Base-by-base conservation (phyloP, 2,113 vertebrate species). In the Empidonax traillii region DNA sequence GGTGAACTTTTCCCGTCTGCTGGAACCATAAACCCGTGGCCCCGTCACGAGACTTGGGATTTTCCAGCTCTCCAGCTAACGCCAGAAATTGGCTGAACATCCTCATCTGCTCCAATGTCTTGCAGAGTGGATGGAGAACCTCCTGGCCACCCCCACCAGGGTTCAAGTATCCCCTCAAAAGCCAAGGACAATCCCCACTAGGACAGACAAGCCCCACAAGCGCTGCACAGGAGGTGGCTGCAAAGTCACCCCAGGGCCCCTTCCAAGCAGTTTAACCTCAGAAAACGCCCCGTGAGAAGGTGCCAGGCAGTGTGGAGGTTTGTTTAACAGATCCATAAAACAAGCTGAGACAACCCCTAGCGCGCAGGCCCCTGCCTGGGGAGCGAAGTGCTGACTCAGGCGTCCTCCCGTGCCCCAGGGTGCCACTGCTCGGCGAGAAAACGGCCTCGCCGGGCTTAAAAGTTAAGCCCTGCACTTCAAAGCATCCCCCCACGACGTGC, bases 371-470 rank as follows among this genome's bases (percentile, higher is more conserved):
- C 43, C 43, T 5, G 59, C 59, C 84, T 12, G 41, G 56, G 68
- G 68, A 93, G 77, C 33, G 39, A 78, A 91, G 69, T 8, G 81
- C 89, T 95, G 93, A 93, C 85, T 93, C 91, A 89, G 84, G 69
- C 11, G 0, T 83, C 52, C 52, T 81, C 65, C 55, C 4, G 1
- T 4, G 46, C 74, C 91, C 58, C 33, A 28, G 75, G 76, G 88
- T 91, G 76, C 75, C 14, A 23, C 67, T 43, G 87, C 74, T 77
- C 3, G 1, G 7, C 0, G 1, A 74, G 49, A 62, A 88, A 80
- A 88, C 1, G 22, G 56, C 55, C 82, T 56, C 61, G 39, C 67
- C 11, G 28, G 77, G 74, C 58, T 93, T 71, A 55, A 72, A 65
- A 87, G 31, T 77, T 55, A 85, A 87, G 56, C 71, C 33, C n/a